Percentiles rank a stretch among this genome's conserved stretches.
phyloP scores from a whole-genome alignment of 2,113 vertebrate species.

The rat (Rattus norvegicus) region DNA sequence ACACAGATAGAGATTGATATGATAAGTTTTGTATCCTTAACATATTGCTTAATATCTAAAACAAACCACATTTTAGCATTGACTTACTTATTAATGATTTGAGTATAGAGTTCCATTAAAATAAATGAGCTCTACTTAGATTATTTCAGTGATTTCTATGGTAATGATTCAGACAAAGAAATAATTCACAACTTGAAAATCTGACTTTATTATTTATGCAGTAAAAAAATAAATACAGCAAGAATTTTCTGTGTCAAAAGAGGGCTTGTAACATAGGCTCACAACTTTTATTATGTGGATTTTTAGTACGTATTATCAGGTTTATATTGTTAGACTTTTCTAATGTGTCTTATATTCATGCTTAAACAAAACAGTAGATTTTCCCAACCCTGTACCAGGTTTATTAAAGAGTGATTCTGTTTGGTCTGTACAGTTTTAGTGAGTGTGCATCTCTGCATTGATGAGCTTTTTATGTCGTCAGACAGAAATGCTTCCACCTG shows the following conservation, averaged over 20 bases:
- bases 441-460: not conserved
- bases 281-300: not conserved
- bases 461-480: not conserved
- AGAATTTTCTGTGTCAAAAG: not conserved
- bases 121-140: not conserved
- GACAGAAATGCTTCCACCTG: not conserved
- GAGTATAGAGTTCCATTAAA: conserved; percentile 49
- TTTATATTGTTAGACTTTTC: not conserved
- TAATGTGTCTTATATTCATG: not conserved
- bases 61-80: conserved; percentile 68
- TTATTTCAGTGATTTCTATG: conserved; percentile 43
- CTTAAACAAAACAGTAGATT: not conserved
- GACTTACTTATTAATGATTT: conserved; percentile 63
- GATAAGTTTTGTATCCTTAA: conserved; percentile 41
- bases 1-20: conserved; percentile 10
- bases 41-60: conserved; percentile 60
- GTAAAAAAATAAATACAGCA: not conserved
- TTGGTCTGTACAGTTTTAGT: not conserved
- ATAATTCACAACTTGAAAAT: conserved; percentile 46
- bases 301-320: not conserved
- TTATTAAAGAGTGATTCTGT: not conserved
- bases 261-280: not conserved
- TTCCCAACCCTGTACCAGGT: not conserved
- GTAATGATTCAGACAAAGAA: conserved; percentile 18
- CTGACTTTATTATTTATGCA: conserved; percentile 59